Conservation (phyloP, 2,113 vertebrate species). For the Heloderma charlesbogerti region DNA sequence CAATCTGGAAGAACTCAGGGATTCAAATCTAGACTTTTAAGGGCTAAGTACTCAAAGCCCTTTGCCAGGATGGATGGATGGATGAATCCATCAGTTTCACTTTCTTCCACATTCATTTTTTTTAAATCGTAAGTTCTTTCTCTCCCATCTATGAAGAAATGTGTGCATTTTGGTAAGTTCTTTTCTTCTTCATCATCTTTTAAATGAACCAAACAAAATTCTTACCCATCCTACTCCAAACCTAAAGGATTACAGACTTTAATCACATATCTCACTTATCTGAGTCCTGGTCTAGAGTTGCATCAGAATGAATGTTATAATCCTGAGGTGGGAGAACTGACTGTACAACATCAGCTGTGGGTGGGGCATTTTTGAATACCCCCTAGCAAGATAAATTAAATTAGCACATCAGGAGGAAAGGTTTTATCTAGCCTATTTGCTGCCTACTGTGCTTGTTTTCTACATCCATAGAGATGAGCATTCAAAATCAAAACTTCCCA, state of each 20-base stretch:
- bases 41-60: not conserved
- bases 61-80: not conserved
- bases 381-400: not conserved
- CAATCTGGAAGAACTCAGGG: too few species aligned
- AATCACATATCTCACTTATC: too few species aligned
- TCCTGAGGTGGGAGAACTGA: not conserved
- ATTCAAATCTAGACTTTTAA: not conserved
- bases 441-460: not conserved
- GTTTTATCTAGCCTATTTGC: too few species aligned
- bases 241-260: too few species aligned
- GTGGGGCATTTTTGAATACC: too few species aligned
- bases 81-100: too few species aligned
- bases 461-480: not conserved
- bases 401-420: not conserved
- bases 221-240: too few species aligned
- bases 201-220: too few species aligned
- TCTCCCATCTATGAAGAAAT: not conserved
- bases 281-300: too few species aligned
- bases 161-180: not conserved
- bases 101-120: too few species aligned
- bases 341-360: too few species aligned
- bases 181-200: not conserved
- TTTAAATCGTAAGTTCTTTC: not conserved
- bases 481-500: not conserved
- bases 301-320: not conserved